Base-by-base conservation (phyloP, 2,797 vertebrate genomes). In the Discoglossus pictus region DNA sequence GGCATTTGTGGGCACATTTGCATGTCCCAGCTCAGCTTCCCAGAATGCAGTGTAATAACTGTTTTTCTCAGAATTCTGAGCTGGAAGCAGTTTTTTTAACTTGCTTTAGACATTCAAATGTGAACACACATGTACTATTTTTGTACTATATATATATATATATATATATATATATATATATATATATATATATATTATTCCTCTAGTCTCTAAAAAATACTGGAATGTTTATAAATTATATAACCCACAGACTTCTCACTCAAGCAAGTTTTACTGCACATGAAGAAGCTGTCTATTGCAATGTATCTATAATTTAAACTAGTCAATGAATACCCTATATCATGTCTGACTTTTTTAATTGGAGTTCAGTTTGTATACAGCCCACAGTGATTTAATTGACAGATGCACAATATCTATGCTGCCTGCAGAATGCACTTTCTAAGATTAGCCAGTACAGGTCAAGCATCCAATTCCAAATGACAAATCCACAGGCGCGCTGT, bases 301-400 rank as follows among this genome's bases (percentile, higher is more conserved):
- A 8, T 31, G 4, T 31, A 31, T 8, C 27, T 31, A 31, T 31
- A 31, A 31, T 31, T 31, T 31, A 10, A 44, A 44, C 16, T 18
- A 7, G n/a, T 44, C 42, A 3, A 25, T 51, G 48, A 51, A 51
- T 51, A n/a, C 15, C 8, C 48, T 51, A 31, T 31, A 17, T 51
- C 24, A 31, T 51, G 48, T 7, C 12, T 27, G 24, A 51, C 15
- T 27, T 51, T 27, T 31, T 17, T 7, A 51, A 24, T 11, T 51
- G 25, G 25, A 27, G 16, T 51, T 51, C 27, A 15, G 6, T 51
- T 27, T 51, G 48, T 7, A 4, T 46, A 20, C 12, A 51, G 24
- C 46, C 46, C 10, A 8, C 24, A 31, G 25, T 51, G 48, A 51
- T 31, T 31, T 51, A 51, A 51, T 51, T 16, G 31, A 51, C 13